Base-by-base conservation (phyloP, 2,113 vertebrate genomes). In the Uria lomvia region DNA sequence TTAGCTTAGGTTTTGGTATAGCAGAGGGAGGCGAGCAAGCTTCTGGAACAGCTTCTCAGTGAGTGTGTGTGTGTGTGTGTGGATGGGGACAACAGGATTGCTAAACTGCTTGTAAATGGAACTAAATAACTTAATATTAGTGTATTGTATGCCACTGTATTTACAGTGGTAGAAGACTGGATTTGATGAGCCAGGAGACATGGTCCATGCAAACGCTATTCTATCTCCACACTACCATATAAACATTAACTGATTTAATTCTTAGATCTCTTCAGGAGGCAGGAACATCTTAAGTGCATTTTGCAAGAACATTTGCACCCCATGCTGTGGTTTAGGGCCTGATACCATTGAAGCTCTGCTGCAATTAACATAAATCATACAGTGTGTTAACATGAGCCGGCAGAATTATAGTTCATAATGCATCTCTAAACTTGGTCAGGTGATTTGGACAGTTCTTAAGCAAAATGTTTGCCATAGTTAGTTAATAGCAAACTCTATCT, bases 361-460 rank as follows among this genome's bases (percentile, higher is more conserved):
- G 2, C 45, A 73, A 52, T 77, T 73, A 77, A 49, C 26, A 17
- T 56, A 81, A 90, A 70, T 66, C 30, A 43, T 29, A 9, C 3
- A 23, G 6, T 3, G 5, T 60, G 23, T 58, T 73, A 53, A 45
- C 36, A 6, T n/a, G 78, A 42, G 12, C 27, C 0, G 0, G 5
- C 1, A 1, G 71, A 66, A n/a, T 59, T 59, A 16, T 36, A 45
- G 30, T 42, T 71, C 8, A 3, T 32, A 59, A 60, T 38, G 22
- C 14, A 8, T 16, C 19, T 73, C 27, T 73, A 43, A 43, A 11
- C 26, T 94, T 90, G 15, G 55, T 76, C 45, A 30, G 65, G 27
- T 49, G 58, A 26, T 76, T 55, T 66, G 40, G 52, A 66, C 19
- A 49, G 38, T 66, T 55, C 40, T 62, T 27, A 43, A 60, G 21